Conservation (phyloP, 1,140 invertebrate species). For the Microplitis demolitor region DNA sequence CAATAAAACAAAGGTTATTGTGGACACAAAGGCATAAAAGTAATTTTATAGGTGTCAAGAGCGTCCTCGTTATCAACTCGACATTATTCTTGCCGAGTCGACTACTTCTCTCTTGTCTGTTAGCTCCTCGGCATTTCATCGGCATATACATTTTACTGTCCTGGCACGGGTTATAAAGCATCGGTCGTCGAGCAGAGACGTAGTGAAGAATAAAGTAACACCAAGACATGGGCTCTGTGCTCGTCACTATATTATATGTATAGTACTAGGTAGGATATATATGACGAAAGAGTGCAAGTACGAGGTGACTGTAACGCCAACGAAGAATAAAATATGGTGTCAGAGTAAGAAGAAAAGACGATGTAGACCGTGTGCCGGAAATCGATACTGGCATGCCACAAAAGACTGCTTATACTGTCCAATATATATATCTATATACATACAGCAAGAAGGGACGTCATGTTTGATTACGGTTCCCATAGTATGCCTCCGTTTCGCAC, state of each 20-base stretch:
- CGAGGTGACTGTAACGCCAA: too few relatives aligned
- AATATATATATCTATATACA: background rate
- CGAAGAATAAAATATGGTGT: background rate
- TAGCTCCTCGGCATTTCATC: too few relatives aligned
- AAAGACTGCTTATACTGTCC: constrained; percentile 23
- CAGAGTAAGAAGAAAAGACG: background rate
- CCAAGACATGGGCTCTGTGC: background rate
- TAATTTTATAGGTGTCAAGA: constrained; percentile 3
- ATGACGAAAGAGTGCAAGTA: too few relatives aligned
- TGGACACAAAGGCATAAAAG: too few relatives aligned
- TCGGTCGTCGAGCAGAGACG: background rate
- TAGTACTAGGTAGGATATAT: too few relatives aligned
- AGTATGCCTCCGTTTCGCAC: constrained; percentile 17
- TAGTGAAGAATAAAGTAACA: background rate
- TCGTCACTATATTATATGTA: background rate
- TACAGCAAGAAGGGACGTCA: constrained; percentile 20
- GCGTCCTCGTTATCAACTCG: background rate
- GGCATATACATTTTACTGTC: too few relatives aligned
- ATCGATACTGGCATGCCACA: constrained; percentile 27
- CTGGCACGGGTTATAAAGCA: too few relatives aligned
- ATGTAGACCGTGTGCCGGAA: constrained; percentile 12
- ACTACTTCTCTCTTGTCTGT: background rate
- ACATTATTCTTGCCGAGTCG: background rate
- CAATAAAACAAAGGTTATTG: background rate
- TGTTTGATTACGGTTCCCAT: constrained; percentile 34